Conservation (phyloP, 2,888 invertebrate species). For the Synanthedon tipuliformis region DNA sequence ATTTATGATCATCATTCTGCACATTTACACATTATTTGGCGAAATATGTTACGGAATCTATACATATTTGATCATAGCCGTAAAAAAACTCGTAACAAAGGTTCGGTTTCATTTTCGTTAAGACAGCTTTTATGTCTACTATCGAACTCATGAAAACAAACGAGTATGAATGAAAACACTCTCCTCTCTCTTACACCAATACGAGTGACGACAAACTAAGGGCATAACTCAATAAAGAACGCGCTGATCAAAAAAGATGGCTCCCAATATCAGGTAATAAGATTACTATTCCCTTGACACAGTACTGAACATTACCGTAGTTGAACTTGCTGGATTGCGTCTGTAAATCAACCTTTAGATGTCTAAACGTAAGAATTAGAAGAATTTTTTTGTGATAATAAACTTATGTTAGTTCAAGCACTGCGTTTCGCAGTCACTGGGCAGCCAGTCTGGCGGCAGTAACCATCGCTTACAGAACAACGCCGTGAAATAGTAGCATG, state of each 20-base stretch:
- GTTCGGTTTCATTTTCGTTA: background rate
- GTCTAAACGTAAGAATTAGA: too few species aligned
- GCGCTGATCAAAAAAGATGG: slow-evolving; percentile 1
- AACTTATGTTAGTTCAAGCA: too few species aligned
- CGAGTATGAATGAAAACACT: background rate
- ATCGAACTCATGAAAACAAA: background rate
- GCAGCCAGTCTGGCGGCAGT: too few species aligned
- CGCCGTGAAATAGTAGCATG: too few species aligned
- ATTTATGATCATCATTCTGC: too few species aligned
- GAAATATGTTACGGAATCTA: background rate
- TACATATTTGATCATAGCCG: background rate
- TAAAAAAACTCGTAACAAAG: background rate
- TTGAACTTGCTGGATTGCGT: too few species aligned
- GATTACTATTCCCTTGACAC: background rate
- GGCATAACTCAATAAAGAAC: background rate
- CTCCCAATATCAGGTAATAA: background rate
- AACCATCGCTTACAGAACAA: too few species aligned
- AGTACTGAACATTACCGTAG: too few species aligned
- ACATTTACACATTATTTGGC: too few species aligned
- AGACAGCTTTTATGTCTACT: background rate
- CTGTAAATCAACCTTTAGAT: too few species aligned
- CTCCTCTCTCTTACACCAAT: background rate
- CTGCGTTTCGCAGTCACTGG: too few species aligned
- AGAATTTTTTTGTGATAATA: too few species aligned
- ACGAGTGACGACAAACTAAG: background rate